Percentiles rank a stretch among this genome's conserved stretches.
Evolutionary conservation across 2,888 invertebrate species (phyloP).

Genomic region (Hyppa rectilinea): DNA sequence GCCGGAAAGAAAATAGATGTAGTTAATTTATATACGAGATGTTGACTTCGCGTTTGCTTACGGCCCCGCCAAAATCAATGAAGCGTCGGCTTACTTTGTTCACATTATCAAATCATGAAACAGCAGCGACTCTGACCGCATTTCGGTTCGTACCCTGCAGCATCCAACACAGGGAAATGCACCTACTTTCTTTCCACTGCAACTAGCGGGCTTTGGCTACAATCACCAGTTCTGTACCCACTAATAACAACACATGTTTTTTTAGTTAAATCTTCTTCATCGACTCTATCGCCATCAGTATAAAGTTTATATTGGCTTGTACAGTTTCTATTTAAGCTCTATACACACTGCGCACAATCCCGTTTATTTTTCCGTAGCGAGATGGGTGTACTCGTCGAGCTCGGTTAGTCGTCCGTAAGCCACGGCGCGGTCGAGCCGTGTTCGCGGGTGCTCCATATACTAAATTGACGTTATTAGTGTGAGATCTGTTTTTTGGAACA

Average conservation of each 20-base stretch:
- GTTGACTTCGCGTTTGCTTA: constrained; percentile 33
- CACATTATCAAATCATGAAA: constrained; percentile 76
- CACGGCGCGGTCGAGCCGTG: constrained; percentile 73
- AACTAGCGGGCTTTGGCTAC: constrained; percentile 79
- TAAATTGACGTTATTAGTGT: constrained; percentile 60
- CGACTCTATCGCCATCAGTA: constrained; percentile 41
- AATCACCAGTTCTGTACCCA: constrained; percentile 64
- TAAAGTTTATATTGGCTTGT: constrained; percentile 71
- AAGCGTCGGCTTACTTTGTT: constrained; percentile 53
- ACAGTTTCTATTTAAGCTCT: constrained; percentile 71
- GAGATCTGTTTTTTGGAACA: constrained; percentile 76
- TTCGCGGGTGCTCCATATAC: constrained; percentile 56
- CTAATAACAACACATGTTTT: constrained; percentile 73
- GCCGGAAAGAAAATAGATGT: constrained; percentile 15
- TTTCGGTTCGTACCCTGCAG: constrained; percentile 79
- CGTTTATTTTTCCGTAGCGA: constrained; percentile 80
- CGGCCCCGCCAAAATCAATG: constrained; percentile 53
- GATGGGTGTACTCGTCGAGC: constrained; percentile 68
- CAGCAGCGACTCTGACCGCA: constrained; percentile 81
- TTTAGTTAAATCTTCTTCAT: constrained; percentile 36
- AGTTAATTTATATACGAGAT: constrained; percentile 33
- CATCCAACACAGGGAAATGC: constrained; percentile 84
- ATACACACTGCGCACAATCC: constrained; percentile 78
- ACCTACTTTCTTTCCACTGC: constrained; percentile 88
- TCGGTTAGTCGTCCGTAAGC: constrained; percentile 79